A percentile compares a stretch with the other conserved stretches of the same genome.
Evolutionary conservation across 2,888 invertebrate species (phyloP).

Genomic region (Candidula unifasciata): DNA sequence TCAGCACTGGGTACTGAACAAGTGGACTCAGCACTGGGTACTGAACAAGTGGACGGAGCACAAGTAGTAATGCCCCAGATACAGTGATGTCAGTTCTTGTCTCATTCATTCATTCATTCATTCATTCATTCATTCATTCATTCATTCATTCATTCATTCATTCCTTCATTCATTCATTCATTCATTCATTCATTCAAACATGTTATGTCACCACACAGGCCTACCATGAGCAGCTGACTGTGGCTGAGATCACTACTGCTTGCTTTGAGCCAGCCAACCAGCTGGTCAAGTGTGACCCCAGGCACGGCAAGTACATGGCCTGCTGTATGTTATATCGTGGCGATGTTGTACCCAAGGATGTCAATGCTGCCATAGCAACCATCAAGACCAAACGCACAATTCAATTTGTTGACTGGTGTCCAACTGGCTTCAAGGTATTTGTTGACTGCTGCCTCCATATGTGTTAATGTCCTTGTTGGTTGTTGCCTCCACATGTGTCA

Average conservation of each 20-base stretch:
- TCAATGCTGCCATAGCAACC: slow-evolving; percentile 16
- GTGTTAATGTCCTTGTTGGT: neutral
- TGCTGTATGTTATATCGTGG: slow-evolving; percentile 33
- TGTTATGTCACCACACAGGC: too few relatives aligned
- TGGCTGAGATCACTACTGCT: slow-evolving; percentile 14
- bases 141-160: too few relatives aligned
- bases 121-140: too few relatives aligned
- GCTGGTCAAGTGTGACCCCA: slow-evolving; percentile 80
- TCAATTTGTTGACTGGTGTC: slow-evolving; percentile 22
- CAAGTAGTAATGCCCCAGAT: too few relatives aligned
- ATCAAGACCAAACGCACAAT: slow-evolving; percentile 14
- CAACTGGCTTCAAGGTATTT: slow-evolving; percentile 21
- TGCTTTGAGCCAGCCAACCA: slow-evolving; percentile 48
- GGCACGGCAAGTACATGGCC: slow-evolving; percentile 74
- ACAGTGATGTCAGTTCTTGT: too few relatives aligned
- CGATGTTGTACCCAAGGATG: slow-evolving; percentile 16
- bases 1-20: too few relatives aligned
- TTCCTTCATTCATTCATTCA: too few relatives aligned
- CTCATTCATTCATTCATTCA: too few relatives aligned
- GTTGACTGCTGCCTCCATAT: neutral
- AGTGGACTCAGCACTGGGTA: too few relatives aligned
- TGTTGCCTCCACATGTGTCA: neutral
- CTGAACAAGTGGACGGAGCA: too few relatives aligned
- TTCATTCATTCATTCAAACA: too few relatives aligned
- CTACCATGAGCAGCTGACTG: slow-evolving; percentile 10